phyloP scores from a whole-genome alignment of 2,797 vertebrate species.

The Acanthopagrus latus region DNA sequence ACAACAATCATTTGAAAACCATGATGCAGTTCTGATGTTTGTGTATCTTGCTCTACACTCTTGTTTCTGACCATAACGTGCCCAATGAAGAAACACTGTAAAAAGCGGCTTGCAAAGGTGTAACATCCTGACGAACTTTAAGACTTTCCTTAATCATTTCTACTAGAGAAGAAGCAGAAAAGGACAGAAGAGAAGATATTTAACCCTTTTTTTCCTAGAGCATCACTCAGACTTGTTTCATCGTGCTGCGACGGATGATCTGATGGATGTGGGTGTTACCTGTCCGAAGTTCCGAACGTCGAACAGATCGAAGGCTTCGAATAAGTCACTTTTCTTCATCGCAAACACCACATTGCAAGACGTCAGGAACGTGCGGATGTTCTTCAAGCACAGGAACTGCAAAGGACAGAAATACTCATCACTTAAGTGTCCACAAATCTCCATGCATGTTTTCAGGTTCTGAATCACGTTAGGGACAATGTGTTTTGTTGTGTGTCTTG shows the following conservation, averaged over 20 bases:
- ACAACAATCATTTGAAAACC: neutral
- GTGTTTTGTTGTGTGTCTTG: neutral
- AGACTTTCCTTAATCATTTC: conserved; percentile 10
- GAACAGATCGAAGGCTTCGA: conserved; percentile 96
- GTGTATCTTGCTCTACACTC: neutral
- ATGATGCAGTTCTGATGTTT: neutral
- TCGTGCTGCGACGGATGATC: neutral
- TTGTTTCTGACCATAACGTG: neutral
- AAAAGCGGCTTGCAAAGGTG: conserved; percentile 4
- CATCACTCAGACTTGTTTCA: neutral
- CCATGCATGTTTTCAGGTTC: neutral
- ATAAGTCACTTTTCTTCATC: conserved; percentile 95
- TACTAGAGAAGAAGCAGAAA: neutral
- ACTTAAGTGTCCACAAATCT: neutral
- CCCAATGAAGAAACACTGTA: neutral
- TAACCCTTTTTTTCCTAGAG: neutral
- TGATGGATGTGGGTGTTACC: conserved; percentile 81
- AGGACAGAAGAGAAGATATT: neutral
- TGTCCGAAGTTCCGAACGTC: conserved; percentile 97
- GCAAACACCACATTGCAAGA: conserved; percentile 92
- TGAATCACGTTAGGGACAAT: neutral
- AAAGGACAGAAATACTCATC: neutral
- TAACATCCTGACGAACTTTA: neutral
- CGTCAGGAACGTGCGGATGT: conserved; percentile 93
- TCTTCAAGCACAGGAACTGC: conserved; percentile 97